These are phyloP conservation scores for Lomographa bimaculata DNA, from an alignment of 2,888 invertebrate species.

Conservation along the genomic window DNA sequence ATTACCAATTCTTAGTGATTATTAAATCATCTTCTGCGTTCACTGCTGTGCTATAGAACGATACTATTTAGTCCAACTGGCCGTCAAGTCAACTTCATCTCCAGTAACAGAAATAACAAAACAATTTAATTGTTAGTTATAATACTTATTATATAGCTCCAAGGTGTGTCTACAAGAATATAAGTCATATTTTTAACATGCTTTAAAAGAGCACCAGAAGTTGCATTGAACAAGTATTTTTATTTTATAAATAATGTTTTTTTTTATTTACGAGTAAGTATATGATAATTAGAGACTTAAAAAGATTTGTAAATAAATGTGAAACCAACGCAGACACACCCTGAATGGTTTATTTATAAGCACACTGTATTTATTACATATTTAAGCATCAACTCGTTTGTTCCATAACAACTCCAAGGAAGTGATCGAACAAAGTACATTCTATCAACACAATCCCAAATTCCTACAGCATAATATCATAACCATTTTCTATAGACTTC, in stretches of 20 bases:
- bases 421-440: constrained; percentile 23
- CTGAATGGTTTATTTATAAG: constrained; percentile 22
- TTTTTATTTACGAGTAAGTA: no score
- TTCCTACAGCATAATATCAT: constrained; percentile 34
- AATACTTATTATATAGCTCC: constrained; percentile 5
- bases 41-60: no score
- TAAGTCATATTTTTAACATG: neutral
- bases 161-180: constrained; percentile 14
- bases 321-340: constrained; percentile 28
- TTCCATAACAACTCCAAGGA: constrained; percentile 28
- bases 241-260: no score
- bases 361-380: constrained; percentile 33
- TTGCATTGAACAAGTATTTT: constrained; percentile 4
- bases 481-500: constrained; percentile 27
- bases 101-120: constrained; percentile 9
- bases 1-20: no score
- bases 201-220: constrained; percentile 6
- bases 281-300: neutral
- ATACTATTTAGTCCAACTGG: constrained; percentile 6
- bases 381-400: constrained; percentile 25
- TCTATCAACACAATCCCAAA: constrained; percentile 30
- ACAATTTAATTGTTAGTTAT: constrained; percentile 19
- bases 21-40: no score
- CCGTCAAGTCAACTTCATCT: neutral
- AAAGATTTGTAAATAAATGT: neutral